Evolutionary conservation across 2,888 invertebrate species (phyloP).

Genomic region (Zaprionus lineosus): DNA sequence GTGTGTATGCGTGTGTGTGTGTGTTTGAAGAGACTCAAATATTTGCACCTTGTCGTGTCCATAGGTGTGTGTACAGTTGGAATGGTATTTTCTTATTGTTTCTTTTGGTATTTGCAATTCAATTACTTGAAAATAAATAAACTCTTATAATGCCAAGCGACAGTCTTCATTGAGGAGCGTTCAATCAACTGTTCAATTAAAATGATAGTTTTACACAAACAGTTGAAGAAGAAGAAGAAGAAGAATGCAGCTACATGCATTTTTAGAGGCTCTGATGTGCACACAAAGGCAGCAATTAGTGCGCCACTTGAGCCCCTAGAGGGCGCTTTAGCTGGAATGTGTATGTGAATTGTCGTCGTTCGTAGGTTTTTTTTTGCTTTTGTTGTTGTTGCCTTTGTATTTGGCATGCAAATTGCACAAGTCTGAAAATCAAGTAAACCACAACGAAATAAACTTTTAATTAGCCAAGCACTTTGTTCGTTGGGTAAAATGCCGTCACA

Average conservation of each 20-base stretch:
- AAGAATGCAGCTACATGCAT: not conserved
- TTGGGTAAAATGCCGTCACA: slow-evolving; percentile 24
- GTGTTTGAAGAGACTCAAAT: slow-evolving; percentile 50
- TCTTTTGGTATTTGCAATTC: slow-evolving; percentile 35
- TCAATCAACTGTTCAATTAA: slow-evolving; percentile 21
- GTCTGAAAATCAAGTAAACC: slow-evolving; percentile 17
- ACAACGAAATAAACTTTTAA: slow-evolving; percentile 51
- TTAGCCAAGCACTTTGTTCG: slow-evolving; percentile 39
- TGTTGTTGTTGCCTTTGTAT: slow-evolving; percentile 27
- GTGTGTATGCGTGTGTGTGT: slow-evolving; percentile 2
- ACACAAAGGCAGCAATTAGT: slow-evolving; percentile 24
- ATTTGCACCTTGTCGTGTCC: slow-evolving; percentile 33
- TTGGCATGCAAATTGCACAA: slow-evolving; percentile 28
- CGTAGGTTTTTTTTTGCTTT: not conserved
- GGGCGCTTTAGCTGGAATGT: no score
- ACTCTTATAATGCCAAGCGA: slow-evolving; percentile 26
- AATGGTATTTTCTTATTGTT: slow-evolving; percentile 15
- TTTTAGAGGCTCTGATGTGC: slow-evolving; percentile 18
- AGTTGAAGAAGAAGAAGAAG: no score
- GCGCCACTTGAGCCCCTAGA: slow-evolving; percentile 20
- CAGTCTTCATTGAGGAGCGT: slow-evolving; percentile 18
- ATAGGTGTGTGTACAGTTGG: slow-evolving; percentile 39
- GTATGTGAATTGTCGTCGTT: no score
- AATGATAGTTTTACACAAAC: slow-evolving; percentile 4
- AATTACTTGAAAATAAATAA: slow-evolving; percentile 51